Evolutionary conservation across 1,140 invertebrate genomes (phyloP), one percentile per base, ranked within the genome.

Genomic region (Cydia pomonella): DNA sequence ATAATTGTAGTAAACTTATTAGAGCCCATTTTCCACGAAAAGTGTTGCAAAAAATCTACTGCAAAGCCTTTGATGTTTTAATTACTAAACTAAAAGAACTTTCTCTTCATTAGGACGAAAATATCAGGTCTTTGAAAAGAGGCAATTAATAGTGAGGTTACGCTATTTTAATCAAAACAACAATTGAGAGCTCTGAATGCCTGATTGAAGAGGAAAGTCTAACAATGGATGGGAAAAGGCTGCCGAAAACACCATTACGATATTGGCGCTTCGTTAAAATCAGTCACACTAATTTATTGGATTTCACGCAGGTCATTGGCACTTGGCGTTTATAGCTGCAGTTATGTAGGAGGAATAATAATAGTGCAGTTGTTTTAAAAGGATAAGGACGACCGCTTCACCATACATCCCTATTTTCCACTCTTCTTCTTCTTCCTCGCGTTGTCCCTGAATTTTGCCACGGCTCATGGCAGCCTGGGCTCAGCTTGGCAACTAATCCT

Each of bases 101-200:
- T 23, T 23, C 53, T 10, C 7, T 59, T 59, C 53, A 33, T 18
- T 38, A 69, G 27, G 64, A 69, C 64, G 16, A 69, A 33, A 69
- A 66, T 27, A 29, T 21, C 27, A 9, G 21, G 18, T 38, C 18
- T 38, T 38, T 69, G 64, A 69, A 69, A 66, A 41, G 63, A 29
- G 33, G 27, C 64, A 69, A 69, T 69, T 69, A 66, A 41, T 69
- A 33, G 29, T 69, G 6, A 69, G 64, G 29, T 41, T 41, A 66
- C 63, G 63, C 23, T 63, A 64, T 64, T 18, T 12, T 27, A 66
- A 69, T 69, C 64, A 69, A 69, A 69, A 69, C 64, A 66, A 66
- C 25, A 69, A 69, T 69, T 69, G 64, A n/a, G 7, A 69, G 16
- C 29, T 18, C 64, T 33, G 64, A 69, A 66, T n/a, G 63, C 63